A percentile compares a stretch with the other conserved stretches of the same genome.
These are phyloP conservation scores for Drosophila seguyi DNA, from an alignment of 1,140 invertebrate genomes.

Conservation along the genomic window DNA sequence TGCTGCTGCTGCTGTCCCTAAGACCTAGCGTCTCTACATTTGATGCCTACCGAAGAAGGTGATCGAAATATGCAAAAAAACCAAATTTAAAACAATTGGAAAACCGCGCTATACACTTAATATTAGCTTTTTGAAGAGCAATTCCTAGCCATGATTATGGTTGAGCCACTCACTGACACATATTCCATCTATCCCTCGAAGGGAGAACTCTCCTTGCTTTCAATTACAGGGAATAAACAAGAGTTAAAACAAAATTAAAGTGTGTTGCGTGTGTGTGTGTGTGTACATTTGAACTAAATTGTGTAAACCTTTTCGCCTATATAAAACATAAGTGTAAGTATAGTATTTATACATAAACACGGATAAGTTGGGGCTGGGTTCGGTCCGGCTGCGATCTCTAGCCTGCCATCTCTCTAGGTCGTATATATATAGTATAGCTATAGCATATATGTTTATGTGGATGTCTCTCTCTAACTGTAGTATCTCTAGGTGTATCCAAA, in stretches of 20 bases:
- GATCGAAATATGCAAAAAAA: slow-evolving; percentile 24
- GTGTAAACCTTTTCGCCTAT: slow-evolving; percentile 78
- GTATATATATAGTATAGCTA: slow-evolving; percentile 57
- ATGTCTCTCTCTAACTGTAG: slow-evolving; percentile 67
- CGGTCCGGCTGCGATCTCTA: slow-evolving; percentile 13
- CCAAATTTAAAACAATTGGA: slow-evolving; percentile 31
- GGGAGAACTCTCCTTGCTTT: slow-evolving; percentile 13
- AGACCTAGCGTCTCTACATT: slow-evolving; percentile 33
- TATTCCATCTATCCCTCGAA: slow-evolving; percentile 6
- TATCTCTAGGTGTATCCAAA: slow-evolving; percentile 71
- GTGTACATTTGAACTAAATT: slow-evolving; percentile 83
- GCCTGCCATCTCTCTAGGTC: slow-evolving; percentile 39
- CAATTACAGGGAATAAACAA: slow-evolving; percentile 24
- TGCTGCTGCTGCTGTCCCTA: slow-evolving; percentile 40
- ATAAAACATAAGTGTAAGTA: slow-evolving; percentile 76
- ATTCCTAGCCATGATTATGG: slow-evolving; percentile 6
- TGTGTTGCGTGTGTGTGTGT: slow-evolving; percentile 30
- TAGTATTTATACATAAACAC: slow-evolving; percentile 76
- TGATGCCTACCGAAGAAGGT: slow-evolving; percentile 27
- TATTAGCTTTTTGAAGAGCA: slow-evolving; percentile 8
- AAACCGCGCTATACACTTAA: slow-evolving; percentile 16
- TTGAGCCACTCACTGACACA: slow-evolving; percentile 3
- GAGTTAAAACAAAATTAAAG: slow-evolving; percentile 56
- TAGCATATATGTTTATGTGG: too few relatives aligned
- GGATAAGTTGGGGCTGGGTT: slow-evolving; percentile 29